Conservation (phyloP, 30 jellyfish, hydroid and myxozoan genomes). For the Phacellophora camtschatica region DNA sequence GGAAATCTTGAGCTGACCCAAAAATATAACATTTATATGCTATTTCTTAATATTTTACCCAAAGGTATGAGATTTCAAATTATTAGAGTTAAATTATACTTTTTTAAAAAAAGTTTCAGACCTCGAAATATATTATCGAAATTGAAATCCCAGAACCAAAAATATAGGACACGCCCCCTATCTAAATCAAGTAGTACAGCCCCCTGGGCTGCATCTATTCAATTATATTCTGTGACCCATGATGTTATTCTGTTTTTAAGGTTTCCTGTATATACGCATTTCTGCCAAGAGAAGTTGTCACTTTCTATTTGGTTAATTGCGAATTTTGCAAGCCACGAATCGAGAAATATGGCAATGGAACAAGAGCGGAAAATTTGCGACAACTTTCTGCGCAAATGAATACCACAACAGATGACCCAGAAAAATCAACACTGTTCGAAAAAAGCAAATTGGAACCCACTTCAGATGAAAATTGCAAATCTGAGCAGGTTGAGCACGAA, state of each 20-base stretch:
- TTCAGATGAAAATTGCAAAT: not conserved
- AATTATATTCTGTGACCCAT: not conserved
- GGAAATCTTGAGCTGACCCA: too few species aligned
- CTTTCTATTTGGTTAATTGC: conserved; percentile 72
- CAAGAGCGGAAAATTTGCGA: not conserved
- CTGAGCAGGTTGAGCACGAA: too few species aligned
- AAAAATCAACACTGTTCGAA: not conserved
- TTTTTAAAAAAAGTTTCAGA: not conserved
- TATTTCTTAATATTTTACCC: too few species aligned
- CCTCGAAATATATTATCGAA: not conserved
- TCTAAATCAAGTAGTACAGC: too few species aligned
- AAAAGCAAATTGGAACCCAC: not conserved
- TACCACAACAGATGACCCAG: not conserved
- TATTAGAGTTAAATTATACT: not conserved
- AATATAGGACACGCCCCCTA: too few species aligned
- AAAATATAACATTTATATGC: too few species aligned
- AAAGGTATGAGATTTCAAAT: too few species aligned
- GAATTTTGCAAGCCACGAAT: conserved; percentile 83
- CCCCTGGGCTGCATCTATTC: not conserved
- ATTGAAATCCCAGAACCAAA: too few species aligned
- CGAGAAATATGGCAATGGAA: conserved; percentile 77
- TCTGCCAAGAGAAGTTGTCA: conserved; percentile 90
- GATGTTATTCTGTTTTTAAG: not conserved
- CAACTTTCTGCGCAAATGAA: not conserved
- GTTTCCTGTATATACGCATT: conserved; percentile 73